These are phyloP conservation scores for Petaurus breviceps DNA, from an alignment of 2,113 vertebrate species.

Conservation along the genomic window DNA sequence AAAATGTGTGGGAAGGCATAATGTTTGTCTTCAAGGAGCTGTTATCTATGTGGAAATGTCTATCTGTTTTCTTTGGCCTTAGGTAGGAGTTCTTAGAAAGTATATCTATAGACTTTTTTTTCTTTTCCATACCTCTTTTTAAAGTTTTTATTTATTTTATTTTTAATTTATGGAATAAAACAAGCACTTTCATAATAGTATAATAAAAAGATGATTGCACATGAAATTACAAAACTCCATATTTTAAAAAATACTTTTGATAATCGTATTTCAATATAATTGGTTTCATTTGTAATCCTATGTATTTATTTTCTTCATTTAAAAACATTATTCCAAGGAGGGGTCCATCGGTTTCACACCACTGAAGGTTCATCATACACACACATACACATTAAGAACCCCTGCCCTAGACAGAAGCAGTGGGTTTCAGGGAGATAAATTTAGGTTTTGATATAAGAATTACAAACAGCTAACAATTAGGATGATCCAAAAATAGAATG, in stretches of 20 bases:
- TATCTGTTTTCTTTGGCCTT: not conserved
- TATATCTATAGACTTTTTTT: not conserved
- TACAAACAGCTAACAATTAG: not conserved
- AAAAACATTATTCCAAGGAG: not conserved
- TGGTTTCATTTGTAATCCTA: not conserved
- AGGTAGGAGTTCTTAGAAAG: not conserved
- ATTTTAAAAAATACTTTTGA: not conserved
- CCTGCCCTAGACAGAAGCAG: not conserved
- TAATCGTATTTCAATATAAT: not conserved
- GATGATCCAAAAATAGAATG: not conserved
- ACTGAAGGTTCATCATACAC: not conserved
- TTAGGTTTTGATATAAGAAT: not conserved
- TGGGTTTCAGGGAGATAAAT: not conserved
- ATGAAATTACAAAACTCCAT: not conserved
- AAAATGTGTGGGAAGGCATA: not conserved
- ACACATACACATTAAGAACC: not conserved
- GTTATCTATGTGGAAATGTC: not conserved
- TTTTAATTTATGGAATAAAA: not conserved
- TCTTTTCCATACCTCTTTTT: not conserved
- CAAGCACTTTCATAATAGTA: not conserved
- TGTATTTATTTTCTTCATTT: not conserved
- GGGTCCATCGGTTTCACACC: not conserved
- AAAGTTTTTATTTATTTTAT: not conserved
- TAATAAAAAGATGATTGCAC: not conserved
- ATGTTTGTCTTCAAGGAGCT: not conserved